phyloP scores from a whole-genome alignment of 30 jellyfish, hydroid and myxozoan genomes.

The Hydra vulgaris region DNA sequence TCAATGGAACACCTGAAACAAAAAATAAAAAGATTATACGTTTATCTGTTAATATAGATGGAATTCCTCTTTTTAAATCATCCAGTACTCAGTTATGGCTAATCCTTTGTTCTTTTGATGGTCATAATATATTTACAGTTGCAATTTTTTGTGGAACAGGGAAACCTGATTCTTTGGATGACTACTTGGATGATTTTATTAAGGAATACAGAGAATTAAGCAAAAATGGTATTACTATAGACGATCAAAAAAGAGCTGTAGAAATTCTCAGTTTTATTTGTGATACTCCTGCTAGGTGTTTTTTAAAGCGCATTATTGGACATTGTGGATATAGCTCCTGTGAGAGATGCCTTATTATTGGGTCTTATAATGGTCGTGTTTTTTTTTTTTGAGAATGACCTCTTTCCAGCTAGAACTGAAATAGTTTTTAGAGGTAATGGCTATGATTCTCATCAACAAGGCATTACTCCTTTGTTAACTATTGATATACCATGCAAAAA shows the following conservation, averaged over 20 bases:
- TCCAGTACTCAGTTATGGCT: slow-evolving; percentile 34
- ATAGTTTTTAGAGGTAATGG: slow-evolving; percentile 8
- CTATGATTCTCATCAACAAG: slow-evolving; percentile 14
- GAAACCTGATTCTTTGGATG: background rate
- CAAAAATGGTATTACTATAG: background rate
- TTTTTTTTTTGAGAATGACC: slow-evolving; percentile 1
- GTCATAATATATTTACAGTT: background rate
- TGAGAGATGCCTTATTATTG: slow-evolving; percentile 29
- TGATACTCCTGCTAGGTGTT: background rate
- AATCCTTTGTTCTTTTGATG: background rate
- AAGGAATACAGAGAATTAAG: background rate
- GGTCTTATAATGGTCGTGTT: slow-evolving; percentile 30
- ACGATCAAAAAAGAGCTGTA: background rate
- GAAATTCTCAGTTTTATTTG: background rate
- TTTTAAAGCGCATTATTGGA: background rate
- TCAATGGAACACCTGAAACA: background rate
- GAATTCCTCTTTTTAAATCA: slow-evolving; percentile 20
- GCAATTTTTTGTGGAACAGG: background rate
- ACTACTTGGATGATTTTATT: too few relatives aligned
- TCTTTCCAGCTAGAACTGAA: background rate
- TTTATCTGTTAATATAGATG: slow-evolving; percentile 17
- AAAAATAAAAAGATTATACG: background rate
- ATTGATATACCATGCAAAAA: slow-evolving; percentile 11
- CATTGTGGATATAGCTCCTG: slow-evolving; percentile 34
- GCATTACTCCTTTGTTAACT: slow-evolving; percentile 7